Conservation (phyloP, 2,113 vertebrate genomes). For the Eurystomus gularis region DNA sequence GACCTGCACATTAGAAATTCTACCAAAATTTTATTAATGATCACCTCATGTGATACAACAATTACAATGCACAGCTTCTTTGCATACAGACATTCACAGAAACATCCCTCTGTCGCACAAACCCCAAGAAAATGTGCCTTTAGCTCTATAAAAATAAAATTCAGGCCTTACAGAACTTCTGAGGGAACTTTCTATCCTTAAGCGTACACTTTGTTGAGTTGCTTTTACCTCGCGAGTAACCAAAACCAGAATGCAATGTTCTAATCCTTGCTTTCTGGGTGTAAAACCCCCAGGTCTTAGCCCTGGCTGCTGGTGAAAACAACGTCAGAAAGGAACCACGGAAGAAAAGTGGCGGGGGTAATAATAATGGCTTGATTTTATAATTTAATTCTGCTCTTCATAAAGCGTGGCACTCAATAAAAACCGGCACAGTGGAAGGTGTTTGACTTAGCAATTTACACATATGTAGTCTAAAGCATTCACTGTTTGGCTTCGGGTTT, state of each 20-base stretch:
- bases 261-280: neutral
- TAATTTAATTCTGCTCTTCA: neutral
- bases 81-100: neutral
- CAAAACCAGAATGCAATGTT: neutral
- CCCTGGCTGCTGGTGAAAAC: neutral
- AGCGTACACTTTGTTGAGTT: neutral
- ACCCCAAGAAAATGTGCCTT: neutral
- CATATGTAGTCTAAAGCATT: neutral
- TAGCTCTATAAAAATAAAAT: neutral
- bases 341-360: neutral
- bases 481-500: rapidly evolving
- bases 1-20: neutral
- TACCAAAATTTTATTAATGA: neutral
- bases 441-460: neutral
- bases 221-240: neutral
- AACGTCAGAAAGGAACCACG: neutral
- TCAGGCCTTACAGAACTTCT: neutral
- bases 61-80: neutral
- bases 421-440: neutral
- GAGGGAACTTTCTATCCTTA: neutral
- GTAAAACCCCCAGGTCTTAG: neutral
- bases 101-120: neutral
- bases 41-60: neutral
- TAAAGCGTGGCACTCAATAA: neutral
- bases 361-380: neutral